Evolutionary conservation across 2,113 vertebrate genomes (phyloP).

Genomic region (Cyphotilapia sp.): DNA sequence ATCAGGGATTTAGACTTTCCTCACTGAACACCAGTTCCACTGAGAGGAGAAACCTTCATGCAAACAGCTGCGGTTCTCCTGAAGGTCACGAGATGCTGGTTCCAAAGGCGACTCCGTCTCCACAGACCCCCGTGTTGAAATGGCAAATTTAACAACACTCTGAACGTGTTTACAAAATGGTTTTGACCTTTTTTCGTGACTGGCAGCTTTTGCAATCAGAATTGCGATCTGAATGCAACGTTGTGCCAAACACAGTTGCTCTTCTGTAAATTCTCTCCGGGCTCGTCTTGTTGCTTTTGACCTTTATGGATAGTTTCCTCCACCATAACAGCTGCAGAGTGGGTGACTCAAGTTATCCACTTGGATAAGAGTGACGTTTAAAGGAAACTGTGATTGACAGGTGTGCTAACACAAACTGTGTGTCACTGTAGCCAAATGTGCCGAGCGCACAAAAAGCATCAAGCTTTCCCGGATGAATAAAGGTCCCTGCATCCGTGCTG

Average conservation of each 20-base stretch:
- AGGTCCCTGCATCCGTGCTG: background rate
- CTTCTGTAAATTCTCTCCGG: background rate
- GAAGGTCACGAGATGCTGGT: background rate
- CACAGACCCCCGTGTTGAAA: background rate
- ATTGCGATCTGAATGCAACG: background rate
- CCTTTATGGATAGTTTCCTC: background rate
- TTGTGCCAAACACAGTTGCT: background rate
- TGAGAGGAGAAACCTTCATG: background rate
- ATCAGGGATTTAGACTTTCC: background rate
- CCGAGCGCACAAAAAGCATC: background rate
- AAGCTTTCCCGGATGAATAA: background rate
- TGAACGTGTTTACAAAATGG: background rate
- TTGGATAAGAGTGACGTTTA: background rate
- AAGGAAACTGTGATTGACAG: background rate
- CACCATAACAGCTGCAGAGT: background rate
- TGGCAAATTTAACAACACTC: rapidly evolving
- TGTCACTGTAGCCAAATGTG: background rate
- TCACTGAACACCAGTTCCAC: background rate
- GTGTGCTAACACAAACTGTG: background rate
- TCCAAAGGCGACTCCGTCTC: background rate
- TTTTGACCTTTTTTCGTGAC: background rate
- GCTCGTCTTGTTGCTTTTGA: background rate
- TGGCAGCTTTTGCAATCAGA: rapidly evolving
- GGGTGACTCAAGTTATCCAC: background rate
- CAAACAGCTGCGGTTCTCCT: background rate